Evolutionary conservation across 1,140 invertebrate species (phyloP).

Genomic region (Archegozetes longisetosus): DNA sequence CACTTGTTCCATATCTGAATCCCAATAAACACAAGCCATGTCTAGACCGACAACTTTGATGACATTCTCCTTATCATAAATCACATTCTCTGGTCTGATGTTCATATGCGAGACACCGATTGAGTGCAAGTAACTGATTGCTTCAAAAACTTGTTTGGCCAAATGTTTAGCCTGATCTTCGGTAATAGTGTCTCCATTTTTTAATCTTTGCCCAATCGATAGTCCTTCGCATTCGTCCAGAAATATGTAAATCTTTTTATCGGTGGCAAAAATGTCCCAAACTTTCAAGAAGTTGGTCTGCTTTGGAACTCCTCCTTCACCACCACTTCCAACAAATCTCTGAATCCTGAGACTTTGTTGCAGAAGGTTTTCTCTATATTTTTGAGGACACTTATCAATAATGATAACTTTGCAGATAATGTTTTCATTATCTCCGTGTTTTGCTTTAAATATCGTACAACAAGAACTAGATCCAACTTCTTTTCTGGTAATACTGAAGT

Average conservation of each 20-base stretch:
- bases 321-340: neutral
- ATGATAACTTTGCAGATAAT: neutral
- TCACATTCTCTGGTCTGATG: neutral
- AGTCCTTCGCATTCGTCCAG: neutral
- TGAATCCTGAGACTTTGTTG: neutral
- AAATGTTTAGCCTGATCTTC: neutral
- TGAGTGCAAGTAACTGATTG: neutral
- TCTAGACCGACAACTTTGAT: neutral
- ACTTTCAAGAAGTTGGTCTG: neutral
- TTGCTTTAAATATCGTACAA: neutral
- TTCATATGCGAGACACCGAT: slow-evolving; percentile 3
- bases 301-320: neutral
- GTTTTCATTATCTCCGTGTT: neutral
- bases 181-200: neutral
- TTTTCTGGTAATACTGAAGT: neutral
- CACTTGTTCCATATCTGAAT: neutral
- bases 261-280: neutral
- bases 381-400: neutral
- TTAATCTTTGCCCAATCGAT: neutral
- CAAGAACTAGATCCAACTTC: neutral
- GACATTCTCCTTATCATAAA: neutral
- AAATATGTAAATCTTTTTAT: neutral
- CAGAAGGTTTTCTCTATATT: neutral
- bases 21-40: neutral
- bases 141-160: neutral